Conservation (phyloP, 2,888 invertebrate species). For the Drosophila longiperda region DNA sequence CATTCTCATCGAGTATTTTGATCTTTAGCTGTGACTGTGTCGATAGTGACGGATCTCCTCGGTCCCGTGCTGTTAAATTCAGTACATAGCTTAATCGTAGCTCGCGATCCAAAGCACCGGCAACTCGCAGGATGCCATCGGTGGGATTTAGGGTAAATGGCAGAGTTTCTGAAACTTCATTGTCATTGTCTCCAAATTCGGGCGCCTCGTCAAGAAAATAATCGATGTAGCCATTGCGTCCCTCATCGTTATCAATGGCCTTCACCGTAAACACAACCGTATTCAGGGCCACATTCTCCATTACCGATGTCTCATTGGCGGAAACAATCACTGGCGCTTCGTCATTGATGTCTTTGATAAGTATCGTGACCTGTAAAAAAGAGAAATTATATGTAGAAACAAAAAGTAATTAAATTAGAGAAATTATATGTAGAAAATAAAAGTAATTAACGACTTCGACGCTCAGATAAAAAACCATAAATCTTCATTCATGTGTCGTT, state of each 20-base stretch:
- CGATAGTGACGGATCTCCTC: constrained; percentile 92
- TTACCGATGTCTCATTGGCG: constrained; percentile 91
- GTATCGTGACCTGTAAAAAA: constrained; percentile 91
- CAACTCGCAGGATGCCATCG: constrained; percentile 94
- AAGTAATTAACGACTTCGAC: constrained; percentile 11
- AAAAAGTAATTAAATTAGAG: not conserved
- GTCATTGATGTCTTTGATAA: constrained; percentile 96
- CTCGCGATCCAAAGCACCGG: constrained; percentile 94
- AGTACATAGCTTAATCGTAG: constrained; percentile 90
- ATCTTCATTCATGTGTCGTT: not conserved
- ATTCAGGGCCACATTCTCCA: constrained; percentile 94
- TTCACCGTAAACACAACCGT: constrained; percentile 95
- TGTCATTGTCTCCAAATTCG: not conserved
- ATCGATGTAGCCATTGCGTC: constrained; percentile 95
- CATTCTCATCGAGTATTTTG: constrained; percentile 93
- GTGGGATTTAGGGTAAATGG: constrained; percentile 94
- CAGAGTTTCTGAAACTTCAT: constrained; percentile 29
- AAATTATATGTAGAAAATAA: constrained; percentile 19
- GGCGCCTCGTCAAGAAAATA: constrained; percentile 87
- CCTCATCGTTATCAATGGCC: constrained; percentile 95
- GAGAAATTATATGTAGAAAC: constrained; percentile 13
- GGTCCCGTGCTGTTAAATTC: constrained; percentile 93
- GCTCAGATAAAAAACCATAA: not conserved
- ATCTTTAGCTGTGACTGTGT: constrained; percentile 90
- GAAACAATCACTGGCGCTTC: constrained; percentile 94